Evolutionary conservation across 2,797 vertebrate species (phyloP).

Genomic region (Halcyon smyrnensis): DNA sequence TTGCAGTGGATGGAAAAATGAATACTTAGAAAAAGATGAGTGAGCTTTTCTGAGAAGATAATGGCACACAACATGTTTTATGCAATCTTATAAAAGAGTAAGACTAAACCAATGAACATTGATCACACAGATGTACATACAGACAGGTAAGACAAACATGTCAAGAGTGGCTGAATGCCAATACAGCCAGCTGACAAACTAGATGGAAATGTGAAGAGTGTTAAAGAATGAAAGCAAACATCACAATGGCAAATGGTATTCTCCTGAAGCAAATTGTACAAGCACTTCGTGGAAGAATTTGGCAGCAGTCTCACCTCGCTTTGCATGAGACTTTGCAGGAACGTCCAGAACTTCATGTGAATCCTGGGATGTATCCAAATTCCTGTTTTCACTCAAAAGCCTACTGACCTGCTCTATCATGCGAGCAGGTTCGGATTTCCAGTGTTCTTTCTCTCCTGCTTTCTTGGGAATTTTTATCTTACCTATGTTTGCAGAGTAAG

Average conservation of each 20-base stretch:
- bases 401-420: slow-evolving; percentile 74
- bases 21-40: neutral
- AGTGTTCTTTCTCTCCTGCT: slow-evolving; percentile 75
- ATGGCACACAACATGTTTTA: neutral
- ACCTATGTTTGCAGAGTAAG: slow-evolving; percentile 26
- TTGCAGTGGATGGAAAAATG: slow-evolving; percentile 6
- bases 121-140: neutral
- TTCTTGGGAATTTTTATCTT: slow-evolving; percentile 77
- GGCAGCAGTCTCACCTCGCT: slow-evolving; percentile 86
- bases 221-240: slow-evolving; percentile 42
- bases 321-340: slow-evolving; percentile 83
- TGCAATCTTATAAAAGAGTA: neutral
- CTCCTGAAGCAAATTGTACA: slow-evolving; percentile 65
- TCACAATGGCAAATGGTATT: slow-evolving; percentile 66
- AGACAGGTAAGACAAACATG: neutral
- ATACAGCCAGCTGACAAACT: neutral
- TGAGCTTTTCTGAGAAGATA: neutral
- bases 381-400: slow-evolving; percentile 77
- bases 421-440: slow-evolving; percentile 82
- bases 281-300: slow-evolving; percentile 71
- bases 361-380: slow-evolving; percentile 73
- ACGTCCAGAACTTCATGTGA: slow-evolving; percentile 81
- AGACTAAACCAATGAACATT: neutral
- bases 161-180: slow-evolving; percentile 5
- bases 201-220: neutral